Evolutionary conservation across 2,888 invertebrate genomes (phyloP), one percentile per base, ranked within the genome.

Genomic region (Neoaliturus tenellus): DNA sequence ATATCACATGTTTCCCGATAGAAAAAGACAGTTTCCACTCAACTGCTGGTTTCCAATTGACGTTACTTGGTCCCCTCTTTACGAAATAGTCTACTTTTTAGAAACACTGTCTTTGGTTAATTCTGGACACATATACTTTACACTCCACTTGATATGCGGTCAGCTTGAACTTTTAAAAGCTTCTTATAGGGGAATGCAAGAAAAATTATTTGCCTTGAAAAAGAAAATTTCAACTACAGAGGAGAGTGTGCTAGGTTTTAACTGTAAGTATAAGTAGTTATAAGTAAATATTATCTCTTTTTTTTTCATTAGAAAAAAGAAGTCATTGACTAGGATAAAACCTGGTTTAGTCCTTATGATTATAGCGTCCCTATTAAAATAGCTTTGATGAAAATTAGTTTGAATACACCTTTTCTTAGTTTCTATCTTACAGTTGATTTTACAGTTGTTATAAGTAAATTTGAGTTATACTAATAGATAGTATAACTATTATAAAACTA

Each of bases 41-140:
- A 81, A 48, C 33, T 69, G 67, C 48, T 81, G 81, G 81, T 69
- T 69, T 23, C 81, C 81, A 1, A 44, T 69, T 25, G 81, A 81
- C n/a, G 23, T 48, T 17, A 48, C 44, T 14, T 69, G 81, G 81
- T 81, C 81, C 8, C 81, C 81, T 14, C 23, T 81, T 12, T 81
- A 81, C 51, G 81, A 81, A 20, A 48, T 69, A 3, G 25, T 81
- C 25, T 69, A 33, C 33, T 1, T 81, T 25, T 44, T 81, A 5
- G 69, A 69, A 28, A 6, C 20, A 0, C 14, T 39, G n/a, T 10
- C 48, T 8, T 12, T 81, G 20, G 0, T n/a, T n/a, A 17, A 25
- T 20, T 28, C 69, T 0, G 67, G 67, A 25, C 51, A 69, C 0
- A 0, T 71, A 0, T 81, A 81, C 33, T 5, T 69, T 12, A 25